phyloP scores from a whole-genome alignment of 2,797 vertebrate genomes.

The Enteromius viviparus region DNA sequence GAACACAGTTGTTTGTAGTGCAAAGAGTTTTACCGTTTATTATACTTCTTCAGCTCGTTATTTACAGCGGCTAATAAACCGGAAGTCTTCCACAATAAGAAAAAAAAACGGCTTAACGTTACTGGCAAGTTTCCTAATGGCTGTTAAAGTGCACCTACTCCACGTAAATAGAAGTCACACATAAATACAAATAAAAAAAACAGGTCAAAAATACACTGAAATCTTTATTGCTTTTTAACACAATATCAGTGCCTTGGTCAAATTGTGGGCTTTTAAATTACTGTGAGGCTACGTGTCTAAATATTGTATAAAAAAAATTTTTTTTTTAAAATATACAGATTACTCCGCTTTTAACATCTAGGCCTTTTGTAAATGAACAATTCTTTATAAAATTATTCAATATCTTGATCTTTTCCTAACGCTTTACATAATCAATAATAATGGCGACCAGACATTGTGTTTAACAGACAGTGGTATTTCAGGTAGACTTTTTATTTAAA shows the following conservation, averaged over 20 bases:
- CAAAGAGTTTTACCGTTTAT: not conserved
- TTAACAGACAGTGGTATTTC: not conserved
- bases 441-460: not conserved
- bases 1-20: not conserved
- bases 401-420: not conserved
- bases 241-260: constrained; percentile 6
- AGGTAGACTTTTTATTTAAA: not conserved
- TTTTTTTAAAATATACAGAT: too few species aligned
- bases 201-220: not conserved
- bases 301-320: constrained; percentile 2
- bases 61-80: not conserved
- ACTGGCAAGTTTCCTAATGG: too few species aligned
- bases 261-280: not conserved
- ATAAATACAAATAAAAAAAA: not conserved
- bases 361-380: not conserved
- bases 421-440: constrained; percentile 6
- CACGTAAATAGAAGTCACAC: too few species aligned
- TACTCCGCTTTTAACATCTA: not conserved
- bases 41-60: not conserved
- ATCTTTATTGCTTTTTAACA: constrained; percentile 28
- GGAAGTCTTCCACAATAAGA: not conserved
- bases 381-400: not conserved
- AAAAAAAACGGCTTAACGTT: too few species aligned
- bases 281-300: not conserved
- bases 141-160: too few species aligned